phyloP scores from a whole-genome alignment of 2,797 vertebrate genomes.

The Sebastes umbrosus region DNA sequence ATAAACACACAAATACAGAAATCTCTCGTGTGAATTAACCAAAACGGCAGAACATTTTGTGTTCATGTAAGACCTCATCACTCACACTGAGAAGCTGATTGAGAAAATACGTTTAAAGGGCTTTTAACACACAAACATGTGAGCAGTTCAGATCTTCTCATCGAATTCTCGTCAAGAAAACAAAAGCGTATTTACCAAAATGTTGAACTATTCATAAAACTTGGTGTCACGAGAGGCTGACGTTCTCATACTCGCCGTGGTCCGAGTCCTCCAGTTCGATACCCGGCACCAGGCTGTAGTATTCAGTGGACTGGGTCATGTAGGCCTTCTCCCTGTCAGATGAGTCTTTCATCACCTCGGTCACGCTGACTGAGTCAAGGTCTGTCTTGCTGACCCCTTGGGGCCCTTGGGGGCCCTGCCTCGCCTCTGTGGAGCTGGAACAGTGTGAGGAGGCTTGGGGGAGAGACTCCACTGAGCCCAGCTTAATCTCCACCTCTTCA shows the following conservation, averaged over 20 bases:
- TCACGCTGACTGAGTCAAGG: conserved; percentile 85
- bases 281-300: conserved; percentile 91
- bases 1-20: neutral
- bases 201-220: neutral
- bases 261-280: conserved; percentile 91
- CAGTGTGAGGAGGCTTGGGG: conserved; percentile 16
- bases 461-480: conserved; percentile 80
- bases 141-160: neutral
- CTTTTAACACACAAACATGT: neutral
- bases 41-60: neutral
- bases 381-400: conserved; percentile 71
- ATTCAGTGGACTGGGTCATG: conserved; percentile 87
- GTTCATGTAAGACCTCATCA: neutral
- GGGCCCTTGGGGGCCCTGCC: conserved; percentile 58
- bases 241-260: conserved; percentile 89
- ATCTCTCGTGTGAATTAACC: neutral
- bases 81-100: neutral
- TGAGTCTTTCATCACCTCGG: conserved; percentile 91
- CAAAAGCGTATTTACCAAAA: neutral
- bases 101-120: neutral
- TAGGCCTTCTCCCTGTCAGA: conserved; percentile 89
- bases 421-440: conserved; percentile 56
- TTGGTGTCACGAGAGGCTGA: conserved; percentile 81
- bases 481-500: conserved; percentile 88
- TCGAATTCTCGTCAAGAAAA: neutral